Base-by-base conservation (phyloP, 2,113 vertebrate genomes). In the Paradoxurus hermaphroditus region DNA sequence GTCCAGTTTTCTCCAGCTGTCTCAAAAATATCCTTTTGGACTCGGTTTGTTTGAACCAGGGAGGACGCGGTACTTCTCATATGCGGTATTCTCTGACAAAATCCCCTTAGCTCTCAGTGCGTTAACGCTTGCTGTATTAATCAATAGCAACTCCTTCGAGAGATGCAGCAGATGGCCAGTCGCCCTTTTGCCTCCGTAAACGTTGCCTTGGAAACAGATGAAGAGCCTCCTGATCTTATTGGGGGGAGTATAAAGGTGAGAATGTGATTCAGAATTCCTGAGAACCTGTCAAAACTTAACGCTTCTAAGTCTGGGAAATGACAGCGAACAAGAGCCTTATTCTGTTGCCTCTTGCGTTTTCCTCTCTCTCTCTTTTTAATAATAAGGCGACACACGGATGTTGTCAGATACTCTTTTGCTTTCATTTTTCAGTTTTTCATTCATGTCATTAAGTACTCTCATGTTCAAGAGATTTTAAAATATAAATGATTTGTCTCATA, bases 101-200 rank as follows among this genome's bases (percentile, higher is more conserved):
- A 79, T 72, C 4, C 53, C 53, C 49, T 89, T 29, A 7, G n/a
- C 36, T 46, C 53, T 95, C 1, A 0, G 62, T 92, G 31, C 75
- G 8, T 87, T 96, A 92, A 96, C 46, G 2, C 62, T 77, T 91
- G 62, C 90, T 51, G 0, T 97, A 27, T 97, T 98, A 34, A 51
- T 97, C 83, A 96, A 49, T 95, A 99, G 99, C 99, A 99, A 99
- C 99, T 99, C 90, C 99, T 99, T 92, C 99, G 99, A 65, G 99
- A 99, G 99, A 99, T 99, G 99, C 99, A 99, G 96, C 99, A 99
- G 99, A 99, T 99, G 99, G 99, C 99, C 93, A 99, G 99, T 97
- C 99, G 99, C 94, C 99, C 99, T 97, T 99, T 99, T 93, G 99
- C 99, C 98, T 99, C 99, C 94, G 99, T 99, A 98, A 99, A 99